Evolutionary conservation across 2,113 vertebrate genomes (phyloP), one percentile per base, ranked within the genome.

Genomic region (Lates calcarifer): DNA sequence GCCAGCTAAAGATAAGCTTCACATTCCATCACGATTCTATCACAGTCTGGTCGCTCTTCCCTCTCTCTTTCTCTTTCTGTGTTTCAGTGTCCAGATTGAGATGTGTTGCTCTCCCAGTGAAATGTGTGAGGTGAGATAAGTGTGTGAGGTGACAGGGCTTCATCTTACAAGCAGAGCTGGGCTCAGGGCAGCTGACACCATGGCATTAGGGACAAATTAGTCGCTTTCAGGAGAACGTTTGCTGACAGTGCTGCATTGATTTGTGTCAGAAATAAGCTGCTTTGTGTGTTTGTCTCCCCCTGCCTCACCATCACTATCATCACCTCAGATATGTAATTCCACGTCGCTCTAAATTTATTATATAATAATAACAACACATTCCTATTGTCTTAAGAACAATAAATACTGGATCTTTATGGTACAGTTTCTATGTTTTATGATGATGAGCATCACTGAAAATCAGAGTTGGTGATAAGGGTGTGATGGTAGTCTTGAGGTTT

Each of bases 11-110:
- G 87, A 89, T 89, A 90, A 90, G 84, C 87, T 71, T 4, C 80
- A 76, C 91, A 91, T 93, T 92, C 90, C 90, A 86, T 79, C 73
- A 57, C 22, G 53, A 89, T 88, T 87, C 82, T 66, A 84, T 91
- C 84, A 83, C 70, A 81, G 81, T 84, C 86, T 87, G 67, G 63
- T 77, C 29, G 35, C 58, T 79, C 74, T 29, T 43, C 49, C 63
- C 18, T 75, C 0, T 53, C 14, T 37, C 7, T 56, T 6, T 22
- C 18, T 75, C 0, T 53, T 6, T 26, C 20, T 53, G 56, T 65
- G 66, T 82, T 39, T 84, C 60, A 26, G 63, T n/a, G 60, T 74
- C 24, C 28, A 45, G 29, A 74, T 1, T 58, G 56, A 72, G 68
- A 68, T 35, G 56, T 35, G 53, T 57, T 39, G 49, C 43, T 74